Evolutionary conservation across 2,113 vertebrate species (phyloP), one percentile per base, ranked within the genome.

Genomic region (Pteropus alecto): DNA sequence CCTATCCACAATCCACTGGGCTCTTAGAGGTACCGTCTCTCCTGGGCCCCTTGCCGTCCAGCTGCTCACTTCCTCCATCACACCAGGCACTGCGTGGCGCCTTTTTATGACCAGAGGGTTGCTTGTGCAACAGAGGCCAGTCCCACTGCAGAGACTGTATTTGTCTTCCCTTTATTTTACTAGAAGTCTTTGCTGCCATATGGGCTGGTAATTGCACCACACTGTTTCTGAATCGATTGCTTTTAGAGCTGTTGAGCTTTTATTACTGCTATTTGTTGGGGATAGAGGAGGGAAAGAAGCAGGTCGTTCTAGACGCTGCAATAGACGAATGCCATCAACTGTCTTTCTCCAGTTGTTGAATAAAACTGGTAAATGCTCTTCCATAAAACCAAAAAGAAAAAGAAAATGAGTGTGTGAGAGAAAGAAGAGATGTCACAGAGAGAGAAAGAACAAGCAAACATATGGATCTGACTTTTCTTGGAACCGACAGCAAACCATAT

Each of bases 221-320:
- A 92, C 96, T 73, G 70, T 97, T 97, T 97, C 96, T 94, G 87
- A 98, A 99, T 99, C 26, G 90, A 99, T 99, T 98, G 97, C 97
- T 96, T 98, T 98, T 98, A 98, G 92, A 98, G 96, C 97, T 96
- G 95, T 97, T 97, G 98, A 98, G 97, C 96, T 98, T 98, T 98
- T 98, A 98, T 97, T 98, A 97, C 96, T 96, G 97, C 96, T 91
- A 54, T 96, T 98, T 77, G 0, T 83, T 97, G 95, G 96, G 95
- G 94, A 98, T 87, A 97, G 92, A 87, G 96, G 97, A 97, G 88
- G 95, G 96, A 97, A 98, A 98, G 97, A 98, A 97, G 97, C 88
- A 94, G 97, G 93, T 98, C 97, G 95, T 82, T 86, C 46, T 96
- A 88, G 96, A 94, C 83, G 94, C 81, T 76, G 46, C 95, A 78